Percentiles rank a stretch among this genome's conserved stretches.
Evolutionary conservation across 2,888 invertebrate genomes (phyloP).

Genomic region (Cybosia mesomella): DNA sequence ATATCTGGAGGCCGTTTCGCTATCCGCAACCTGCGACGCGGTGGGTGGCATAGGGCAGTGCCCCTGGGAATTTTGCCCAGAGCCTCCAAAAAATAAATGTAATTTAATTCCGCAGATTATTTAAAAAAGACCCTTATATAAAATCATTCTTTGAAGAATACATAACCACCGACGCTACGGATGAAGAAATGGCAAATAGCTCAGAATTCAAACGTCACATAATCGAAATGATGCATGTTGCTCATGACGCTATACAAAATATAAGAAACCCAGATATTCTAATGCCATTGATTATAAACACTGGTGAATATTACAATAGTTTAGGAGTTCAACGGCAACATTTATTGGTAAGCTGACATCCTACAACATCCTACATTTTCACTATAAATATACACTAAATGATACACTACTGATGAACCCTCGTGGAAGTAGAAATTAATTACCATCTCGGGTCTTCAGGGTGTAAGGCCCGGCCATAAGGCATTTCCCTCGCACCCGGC

Average conservation of each 20-base stretch:
- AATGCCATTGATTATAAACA: constrained; percentile 11
- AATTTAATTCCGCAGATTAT: background rate
- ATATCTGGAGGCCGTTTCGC: no score
- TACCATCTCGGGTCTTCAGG: no score
- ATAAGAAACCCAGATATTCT: constrained; percentile 5
- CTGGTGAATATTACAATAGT: constrained; percentile 5
- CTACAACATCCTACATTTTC: background rate
- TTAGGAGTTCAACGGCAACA: constrained; percentile 7
- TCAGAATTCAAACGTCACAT: constrained; percentile 7
- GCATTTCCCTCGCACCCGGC: no score
- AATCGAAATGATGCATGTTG: constrained; percentile 7
- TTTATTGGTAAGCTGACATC: constrained; percentile 4
- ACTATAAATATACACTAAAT: background rate
- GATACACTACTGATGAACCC: no score
- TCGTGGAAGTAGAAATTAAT: no score
- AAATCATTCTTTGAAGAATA: constrained; percentile 9
- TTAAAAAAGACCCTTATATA: background rate
- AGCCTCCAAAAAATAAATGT: background rate
- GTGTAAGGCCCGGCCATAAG: no score
- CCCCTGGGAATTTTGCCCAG: no score
- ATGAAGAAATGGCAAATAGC: constrained; percentile 6
- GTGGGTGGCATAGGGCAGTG: no score
- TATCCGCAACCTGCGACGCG: no score
- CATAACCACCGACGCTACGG: background rate
- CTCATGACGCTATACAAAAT: background rate